Evolutionary conservation across 2,888 invertebrate species (phyloP).

Genomic region (Argyresthia goedartella): DNA sequence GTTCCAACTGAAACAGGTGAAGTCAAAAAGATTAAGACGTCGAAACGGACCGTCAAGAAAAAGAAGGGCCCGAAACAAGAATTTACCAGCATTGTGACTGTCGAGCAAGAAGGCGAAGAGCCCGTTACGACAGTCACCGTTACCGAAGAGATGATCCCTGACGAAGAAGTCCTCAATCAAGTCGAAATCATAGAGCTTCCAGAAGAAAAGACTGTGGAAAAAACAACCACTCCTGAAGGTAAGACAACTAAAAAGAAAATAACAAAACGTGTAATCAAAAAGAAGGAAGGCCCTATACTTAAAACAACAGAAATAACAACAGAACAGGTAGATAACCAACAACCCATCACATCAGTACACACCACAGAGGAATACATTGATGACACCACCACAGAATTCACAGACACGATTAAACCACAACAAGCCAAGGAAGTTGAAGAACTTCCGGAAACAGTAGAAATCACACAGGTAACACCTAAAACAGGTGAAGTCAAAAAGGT

Average conservation of each 20-base stretch:
- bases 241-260: background rate
- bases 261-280: background rate
- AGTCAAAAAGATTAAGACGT: conserved; percentile 11
- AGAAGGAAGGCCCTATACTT: background rate
- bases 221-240: conserved; percentile 1
- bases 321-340: background rate
- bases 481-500: conserved; percentile 33
- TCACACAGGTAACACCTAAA: conserved; percentile 41
- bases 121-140: conserved; percentile 13
- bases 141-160: conserved; percentile 12
- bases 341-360: background rate
- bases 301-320: background rate
- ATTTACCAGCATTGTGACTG: conserved; percentile 61
- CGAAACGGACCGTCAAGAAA: conserved; percentile 17
- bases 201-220: conserved; percentile 1
- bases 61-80: conserved; percentile 65
- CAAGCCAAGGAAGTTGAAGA: conserved; percentile 1
- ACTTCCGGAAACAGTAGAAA: conserved; percentile 32
- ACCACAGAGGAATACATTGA: conserved; percentile 13
- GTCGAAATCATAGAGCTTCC: conserved; percentile 16
- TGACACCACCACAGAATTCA: conserved; percentile 13
- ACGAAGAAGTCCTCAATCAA: conserved; percentile 29
- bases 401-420: conserved; percentile 6
- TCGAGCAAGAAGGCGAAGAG: conserved; percentile 63
- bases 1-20: conserved; percentile 21